These are phyloP conservation scores for Aphelenchoides besseyi DNA, from an alignment of 1,140 invertebrate species.

Conservation along the genomic window DNA sequence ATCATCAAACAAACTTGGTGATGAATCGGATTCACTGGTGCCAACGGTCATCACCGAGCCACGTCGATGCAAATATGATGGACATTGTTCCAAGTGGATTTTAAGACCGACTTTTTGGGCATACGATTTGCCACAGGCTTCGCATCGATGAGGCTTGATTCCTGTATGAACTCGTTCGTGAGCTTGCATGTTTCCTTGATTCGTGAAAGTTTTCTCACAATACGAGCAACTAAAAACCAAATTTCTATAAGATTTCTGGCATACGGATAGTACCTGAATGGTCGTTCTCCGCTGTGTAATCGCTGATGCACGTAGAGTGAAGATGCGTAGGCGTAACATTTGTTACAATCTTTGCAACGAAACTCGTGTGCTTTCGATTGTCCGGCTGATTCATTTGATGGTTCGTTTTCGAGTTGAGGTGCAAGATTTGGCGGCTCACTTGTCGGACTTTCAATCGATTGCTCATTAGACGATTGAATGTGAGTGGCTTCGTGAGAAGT, in stretches of 20 bases:
- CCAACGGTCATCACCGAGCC: constrained; percentile 38
- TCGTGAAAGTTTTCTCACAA: constrained; percentile 67
- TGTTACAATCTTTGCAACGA: constrained; percentile 59
- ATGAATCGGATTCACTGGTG: constrained; percentile 34
- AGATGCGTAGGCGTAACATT: constrained; percentile 59
- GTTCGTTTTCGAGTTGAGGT: too few relatives aligned
- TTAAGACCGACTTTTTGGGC: constrained; percentile 61
- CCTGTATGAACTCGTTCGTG: constrained; percentile 83
- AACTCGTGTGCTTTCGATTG: constrained; percentile 35
- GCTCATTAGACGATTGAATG: constrained; percentile 7
- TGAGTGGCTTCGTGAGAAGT: constrained; percentile 62
- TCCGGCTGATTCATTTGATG: constrained; percentile 25
- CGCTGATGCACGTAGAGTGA: constrained; percentile 56
- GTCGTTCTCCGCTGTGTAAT: constrained; percentile 57
- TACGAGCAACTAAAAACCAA: constrained; percentile 61
- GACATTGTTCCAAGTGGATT: constrained; percentile 60
- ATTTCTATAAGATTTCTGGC: constrained; percentile 1
- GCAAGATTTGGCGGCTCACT: neutral
- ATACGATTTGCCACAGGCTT: constrained; percentile 54
- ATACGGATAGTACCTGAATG: constrained; percentile 40
- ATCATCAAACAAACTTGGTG: constrained; percentile 26
- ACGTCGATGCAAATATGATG: constrained; percentile 35
- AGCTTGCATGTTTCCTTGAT: constrained; percentile 66
- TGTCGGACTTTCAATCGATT: neutral
- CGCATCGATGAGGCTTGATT: constrained; percentile 69